Evolutionary conservation across 2,113 vertebrate genomes (phyloP).

Genomic region (Xenus cinereus): DNA sequence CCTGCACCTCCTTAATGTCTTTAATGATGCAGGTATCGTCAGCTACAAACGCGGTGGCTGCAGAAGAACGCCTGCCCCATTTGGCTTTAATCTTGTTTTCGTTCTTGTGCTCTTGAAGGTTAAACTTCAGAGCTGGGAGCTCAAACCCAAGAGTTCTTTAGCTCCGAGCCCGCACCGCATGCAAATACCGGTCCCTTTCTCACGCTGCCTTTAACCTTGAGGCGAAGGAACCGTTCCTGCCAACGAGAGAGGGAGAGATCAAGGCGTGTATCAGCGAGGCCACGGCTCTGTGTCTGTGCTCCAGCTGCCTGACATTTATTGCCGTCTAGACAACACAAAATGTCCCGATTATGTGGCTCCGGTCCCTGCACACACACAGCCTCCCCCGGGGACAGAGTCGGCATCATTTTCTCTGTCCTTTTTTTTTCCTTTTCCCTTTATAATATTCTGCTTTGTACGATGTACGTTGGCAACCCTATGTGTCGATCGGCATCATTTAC

Average conservation of each 20-base stretch:
- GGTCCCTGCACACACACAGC: not conserved
- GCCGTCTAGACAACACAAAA: not conserved
- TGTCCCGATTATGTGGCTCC: not conserved
- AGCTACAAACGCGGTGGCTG: accelerated
- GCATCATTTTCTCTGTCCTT: not conserved
- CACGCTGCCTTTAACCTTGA: not conserved
- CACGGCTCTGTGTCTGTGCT: not conserved
- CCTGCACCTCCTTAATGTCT: not conserved
- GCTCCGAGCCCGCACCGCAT: not conserved
- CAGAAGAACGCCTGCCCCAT: not conserved
- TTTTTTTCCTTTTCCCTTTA: not conserved
- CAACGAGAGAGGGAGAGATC: not conserved
- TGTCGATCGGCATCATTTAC: accelerated
- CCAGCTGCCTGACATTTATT: not conserved
- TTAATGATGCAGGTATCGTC: not conserved
- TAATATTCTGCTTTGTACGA: accelerated
- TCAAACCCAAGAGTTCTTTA: not conserved
- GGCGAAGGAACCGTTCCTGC: not conserved
- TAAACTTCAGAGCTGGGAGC: not conserved
- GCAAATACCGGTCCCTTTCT: not conserved
- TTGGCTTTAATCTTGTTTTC: conserved; percentile 15
- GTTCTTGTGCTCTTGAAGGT: conserved; percentile 4
- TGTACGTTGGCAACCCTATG: accelerated
- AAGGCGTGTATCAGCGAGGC: not conserved
- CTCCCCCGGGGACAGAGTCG: not conserved